Evolutionary conservation across 2,113 vertebrate species (phyloP).

Genomic region (Vidua chalybeata): DNA sequence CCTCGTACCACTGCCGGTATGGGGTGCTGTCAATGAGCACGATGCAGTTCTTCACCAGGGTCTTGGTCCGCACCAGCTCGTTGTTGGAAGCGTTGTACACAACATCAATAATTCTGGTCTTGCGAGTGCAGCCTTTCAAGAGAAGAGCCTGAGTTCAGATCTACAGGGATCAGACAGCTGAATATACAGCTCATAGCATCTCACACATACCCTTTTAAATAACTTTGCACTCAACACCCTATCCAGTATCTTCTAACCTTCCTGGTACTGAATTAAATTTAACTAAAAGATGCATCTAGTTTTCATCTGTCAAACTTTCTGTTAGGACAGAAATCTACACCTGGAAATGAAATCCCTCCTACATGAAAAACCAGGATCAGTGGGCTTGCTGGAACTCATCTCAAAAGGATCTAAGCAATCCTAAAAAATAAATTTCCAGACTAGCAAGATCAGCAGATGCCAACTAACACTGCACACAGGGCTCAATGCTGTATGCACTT

Average conservation of each 20-base stretch:
- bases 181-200: not conserved
- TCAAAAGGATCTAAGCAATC: not conserved
- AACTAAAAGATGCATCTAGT: not conserved
- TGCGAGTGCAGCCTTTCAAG: constrained; percentile 91
- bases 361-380: not conserved
- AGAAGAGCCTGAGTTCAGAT: not conserved
- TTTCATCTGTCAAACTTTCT: not conserved
- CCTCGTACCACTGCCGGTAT: constrained; percentile 97
- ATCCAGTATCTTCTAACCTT: not conserved
- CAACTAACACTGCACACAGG: not conserved
- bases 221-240: not conserved
- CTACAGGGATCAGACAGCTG: not conserved
- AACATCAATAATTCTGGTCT: constrained; percentile 97
- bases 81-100: constrained; percentile 99
- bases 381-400: not conserved
- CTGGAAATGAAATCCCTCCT: not conserved
- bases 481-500: accelerated
- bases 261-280: not conserved
- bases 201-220: not conserved
- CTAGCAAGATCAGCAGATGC: not conserved
- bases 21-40: constrained; percentile 93
- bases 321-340: not conserved
- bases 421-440: not conserved
- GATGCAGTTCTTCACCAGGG: constrained; percentile 97
- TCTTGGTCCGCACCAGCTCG: constrained; percentile 97